A percentile compares a stretch with the other conserved stretches of the same genome.
These are phyloP conservation scores for Cryptotermes secundus DNA, from an alignment of 1,140 invertebrate genomes.

Conservation along the genomic window DNA sequence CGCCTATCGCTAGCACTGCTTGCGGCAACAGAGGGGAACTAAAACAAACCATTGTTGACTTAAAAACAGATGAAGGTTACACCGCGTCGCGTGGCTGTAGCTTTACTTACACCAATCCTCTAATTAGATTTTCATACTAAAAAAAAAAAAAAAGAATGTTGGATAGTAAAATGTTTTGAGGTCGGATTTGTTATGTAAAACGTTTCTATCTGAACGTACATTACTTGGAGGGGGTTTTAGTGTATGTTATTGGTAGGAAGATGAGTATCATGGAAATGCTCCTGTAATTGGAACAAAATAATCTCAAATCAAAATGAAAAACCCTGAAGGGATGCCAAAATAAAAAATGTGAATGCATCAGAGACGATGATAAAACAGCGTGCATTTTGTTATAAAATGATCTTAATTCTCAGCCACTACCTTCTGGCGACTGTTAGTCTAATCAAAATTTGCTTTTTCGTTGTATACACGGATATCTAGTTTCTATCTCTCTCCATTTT, in stretches of 20 bases:
- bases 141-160: no score
- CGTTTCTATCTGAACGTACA: background rate
- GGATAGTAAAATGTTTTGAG: conserved; percentile 12
- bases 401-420: background rate
- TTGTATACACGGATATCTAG: background rate
- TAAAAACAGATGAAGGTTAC: conserved; percentile 27
- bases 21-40: background rate
- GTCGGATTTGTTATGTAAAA: conserved; percentile 1
- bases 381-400: background rate
- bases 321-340: background rate
- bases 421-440: background rate
- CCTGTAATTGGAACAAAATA: conserved; percentile 2
- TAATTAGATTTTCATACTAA: conserved; percentile 20
- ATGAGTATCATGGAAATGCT: background rate
- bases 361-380: background rate
- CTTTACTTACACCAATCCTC: background rate
- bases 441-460: conserved; percentile 12
- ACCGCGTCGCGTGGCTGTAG: conserved; percentile 2
- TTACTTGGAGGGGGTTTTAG: background rate
- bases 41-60: conserved; percentile 21
- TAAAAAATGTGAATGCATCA: conserved; percentile 17
- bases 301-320: conserved; percentile 13
- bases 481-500: background rate
- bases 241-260: background rate
- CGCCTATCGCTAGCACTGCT: conserved; percentile 24